These are phyloP conservation scores for Clarias macrocephalus DNA, from an alignment of 2,113 vertebrate genomes.

Conservation along the genomic window DNA sequence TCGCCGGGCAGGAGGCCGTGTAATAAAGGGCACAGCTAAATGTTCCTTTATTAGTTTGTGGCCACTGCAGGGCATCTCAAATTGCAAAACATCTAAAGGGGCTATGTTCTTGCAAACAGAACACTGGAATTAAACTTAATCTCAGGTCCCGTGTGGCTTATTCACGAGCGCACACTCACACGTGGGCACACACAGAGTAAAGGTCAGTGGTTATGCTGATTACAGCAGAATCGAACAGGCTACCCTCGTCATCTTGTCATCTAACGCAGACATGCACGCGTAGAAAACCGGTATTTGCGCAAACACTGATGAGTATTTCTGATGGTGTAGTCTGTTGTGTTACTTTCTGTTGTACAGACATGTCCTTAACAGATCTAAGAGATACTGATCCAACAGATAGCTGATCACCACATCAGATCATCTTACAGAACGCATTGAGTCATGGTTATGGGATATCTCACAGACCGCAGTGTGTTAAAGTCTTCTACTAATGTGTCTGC, in stretches of 20 bases:
- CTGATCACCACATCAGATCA: neutral
- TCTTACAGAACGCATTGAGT: slow-evolving; percentile 5
- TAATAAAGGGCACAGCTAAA: slow-evolving; percentile 19
- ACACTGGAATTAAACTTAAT: neutral
- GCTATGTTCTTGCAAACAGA: neutral
- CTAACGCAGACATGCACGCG: neutral
- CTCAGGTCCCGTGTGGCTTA: neutral
- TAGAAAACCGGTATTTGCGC: neutral
- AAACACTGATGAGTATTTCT: neutral
- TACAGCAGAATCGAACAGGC: neutral
- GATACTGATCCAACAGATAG: neutral
- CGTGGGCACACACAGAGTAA: neutral
- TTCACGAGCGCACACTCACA: neutral
- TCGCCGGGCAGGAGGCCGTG: slow-evolving; percentile 2
- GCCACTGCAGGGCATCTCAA: neutral
- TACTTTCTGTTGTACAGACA: neutral
- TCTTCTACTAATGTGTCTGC: neutral
- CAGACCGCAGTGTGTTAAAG: neutral
- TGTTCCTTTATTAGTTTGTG: slow-evolving; percentile 24
- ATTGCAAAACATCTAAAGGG: slow-evolving; percentile 14
- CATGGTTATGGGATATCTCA: neutral
- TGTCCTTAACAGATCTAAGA: neutral
- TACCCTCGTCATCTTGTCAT: neutral
- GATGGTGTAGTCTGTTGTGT: neutral
- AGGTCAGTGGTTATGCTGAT: neutral